phyloP scores from a whole-genome alignment of 2,113 vertebrate genomes.

The Canis aureus region DNA sequence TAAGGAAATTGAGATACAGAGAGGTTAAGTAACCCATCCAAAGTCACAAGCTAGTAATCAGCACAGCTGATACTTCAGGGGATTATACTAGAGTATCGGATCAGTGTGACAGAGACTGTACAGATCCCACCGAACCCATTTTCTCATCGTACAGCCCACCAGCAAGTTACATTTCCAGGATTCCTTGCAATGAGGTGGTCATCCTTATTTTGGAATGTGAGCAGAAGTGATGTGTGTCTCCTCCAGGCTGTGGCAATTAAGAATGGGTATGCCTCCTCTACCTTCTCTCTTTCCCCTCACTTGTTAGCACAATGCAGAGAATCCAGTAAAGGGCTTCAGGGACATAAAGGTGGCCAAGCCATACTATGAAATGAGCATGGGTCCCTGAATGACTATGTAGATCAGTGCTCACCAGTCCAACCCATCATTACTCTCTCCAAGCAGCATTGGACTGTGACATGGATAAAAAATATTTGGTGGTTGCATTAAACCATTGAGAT shows the following conservation, averaged over 20 bases:
- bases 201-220: constrained; percentile 28
- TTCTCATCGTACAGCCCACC: neutral
- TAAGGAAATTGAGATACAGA: neutral
- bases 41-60: neutral
- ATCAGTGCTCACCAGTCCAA: neutral
- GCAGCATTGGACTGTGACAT: neutral
- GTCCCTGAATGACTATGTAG: neutral
- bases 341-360: neutral
- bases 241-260: neutral
- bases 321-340: neutral
- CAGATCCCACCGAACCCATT: neutral
- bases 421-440: neutral
- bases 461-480: neutral
- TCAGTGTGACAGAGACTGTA: neutral
- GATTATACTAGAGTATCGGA: neutral
- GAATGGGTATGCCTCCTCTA: neutral
- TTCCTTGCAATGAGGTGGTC: neutral
- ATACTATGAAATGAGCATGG: neutral
- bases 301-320: constrained; percentile 16
- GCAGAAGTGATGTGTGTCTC: neutral
- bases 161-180: constrained; percentile 7
- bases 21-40: neutral
- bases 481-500: neutral
- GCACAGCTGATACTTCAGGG: neutral
- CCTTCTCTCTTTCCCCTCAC: neutral